Evolutionary conservation across 2,797 vertebrate genomes (phyloP).

Genomic region (Octomys mimax): DNA sequence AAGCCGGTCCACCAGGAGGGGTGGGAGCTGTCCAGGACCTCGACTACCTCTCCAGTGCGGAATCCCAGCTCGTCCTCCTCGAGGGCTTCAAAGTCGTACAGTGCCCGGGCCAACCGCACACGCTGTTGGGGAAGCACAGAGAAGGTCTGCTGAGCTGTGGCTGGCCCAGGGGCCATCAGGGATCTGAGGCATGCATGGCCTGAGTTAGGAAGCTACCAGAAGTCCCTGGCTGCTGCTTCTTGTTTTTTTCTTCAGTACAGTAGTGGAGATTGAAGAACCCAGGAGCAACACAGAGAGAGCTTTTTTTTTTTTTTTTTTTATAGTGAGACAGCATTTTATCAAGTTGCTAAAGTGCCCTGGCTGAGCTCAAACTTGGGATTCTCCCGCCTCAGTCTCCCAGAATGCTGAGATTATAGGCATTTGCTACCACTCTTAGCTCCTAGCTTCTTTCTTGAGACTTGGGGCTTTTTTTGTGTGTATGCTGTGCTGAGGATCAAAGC

Average conservation of each 20-base stretch:
- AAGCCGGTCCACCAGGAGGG: conserved; percentile 95
- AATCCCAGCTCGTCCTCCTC: conserved; percentile 96
- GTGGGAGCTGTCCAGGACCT: conserved; percentile 95
- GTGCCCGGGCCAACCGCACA: conserved; percentile 92
- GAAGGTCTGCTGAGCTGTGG: background rate
- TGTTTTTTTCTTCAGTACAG: background rate
- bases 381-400: background rate
- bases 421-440: background rate
- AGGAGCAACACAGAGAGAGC: background rate
- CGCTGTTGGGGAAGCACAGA: conserved; percentile 84
- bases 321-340: background rate
- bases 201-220: background rate
- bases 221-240: background rate
- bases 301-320: background rate
- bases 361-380: background rate
- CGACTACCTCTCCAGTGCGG: conserved; percentile 92
- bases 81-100: conserved; percentile 94
- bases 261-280: background rate
- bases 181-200: background rate
- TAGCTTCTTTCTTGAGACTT: background rate
- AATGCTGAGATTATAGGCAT: background rate
- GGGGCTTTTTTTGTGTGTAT: background rate
- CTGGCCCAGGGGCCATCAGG: accelerated
- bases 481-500: background rate
- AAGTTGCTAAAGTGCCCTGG: background rate